Conservation (phyloP, 1,140 invertebrate species). For the Trigoniulus corallinus region DNA sequence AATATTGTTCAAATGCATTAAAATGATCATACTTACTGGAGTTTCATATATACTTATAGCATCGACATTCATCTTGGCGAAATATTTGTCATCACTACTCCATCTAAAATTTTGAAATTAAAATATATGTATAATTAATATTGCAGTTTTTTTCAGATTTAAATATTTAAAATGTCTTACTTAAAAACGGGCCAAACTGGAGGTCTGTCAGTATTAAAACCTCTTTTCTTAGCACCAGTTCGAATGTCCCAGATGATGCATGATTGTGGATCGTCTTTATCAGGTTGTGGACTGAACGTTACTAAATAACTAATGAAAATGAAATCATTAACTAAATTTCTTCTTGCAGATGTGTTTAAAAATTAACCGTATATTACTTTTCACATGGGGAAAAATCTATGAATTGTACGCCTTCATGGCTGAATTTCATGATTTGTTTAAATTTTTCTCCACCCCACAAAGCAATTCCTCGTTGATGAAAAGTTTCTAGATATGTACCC, state of each 20-base stretch:
- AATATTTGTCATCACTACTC: slow-evolving; percentile 93
- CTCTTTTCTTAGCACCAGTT: slow-evolving; percentile 75
- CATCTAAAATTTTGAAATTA: slow-evolving; percentile 37
- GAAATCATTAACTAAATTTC: slow-evolving; percentile 1
- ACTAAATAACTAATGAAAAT: slow-evolving; percentile 53
- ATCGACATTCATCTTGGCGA: slow-evolving; percentile 58
- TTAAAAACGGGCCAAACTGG: slow-evolving; percentile 80
- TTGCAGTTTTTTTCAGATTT: neutral
- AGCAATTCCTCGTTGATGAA: slow-evolving; percentile 86
- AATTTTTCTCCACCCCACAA: slow-evolving; percentile 94
- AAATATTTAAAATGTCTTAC: slow-evolving; percentile 36
- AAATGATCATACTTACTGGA: no score
- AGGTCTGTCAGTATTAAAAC: slow-evolving; percentile 68
- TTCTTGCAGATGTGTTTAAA: no score
- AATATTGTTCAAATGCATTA: no score
- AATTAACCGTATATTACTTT: no score
- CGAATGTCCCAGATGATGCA: slow-evolving; percentile 89
- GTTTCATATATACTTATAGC: slow-evolving; percentile 90
- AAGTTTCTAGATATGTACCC: slow-evolving; percentile 89
- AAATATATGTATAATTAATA: neutral
- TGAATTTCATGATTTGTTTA: slow-evolving; percentile 76
- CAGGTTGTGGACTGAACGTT: slow-evolving; percentile 63
- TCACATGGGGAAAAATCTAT: slow-evolving; percentile 97
- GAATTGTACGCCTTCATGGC: slow-evolving; percentile 76
- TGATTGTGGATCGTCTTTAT: slow-evolving; percentile 39